Conservation (phyloP, 2,888 invertebrate genomes). For the Rhamphomyia laevipes region DNA sequence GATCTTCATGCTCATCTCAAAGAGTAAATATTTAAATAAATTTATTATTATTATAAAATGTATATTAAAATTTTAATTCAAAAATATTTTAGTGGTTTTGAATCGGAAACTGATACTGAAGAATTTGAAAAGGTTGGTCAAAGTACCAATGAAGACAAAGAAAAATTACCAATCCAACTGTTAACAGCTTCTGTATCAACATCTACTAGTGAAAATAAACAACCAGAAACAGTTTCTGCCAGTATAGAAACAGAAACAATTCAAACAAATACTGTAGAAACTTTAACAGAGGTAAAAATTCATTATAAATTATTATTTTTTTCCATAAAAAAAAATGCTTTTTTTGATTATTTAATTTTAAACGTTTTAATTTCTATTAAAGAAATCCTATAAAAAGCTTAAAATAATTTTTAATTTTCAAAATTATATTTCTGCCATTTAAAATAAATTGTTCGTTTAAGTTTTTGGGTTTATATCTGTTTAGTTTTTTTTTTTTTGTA, state of each 20-base stretch:
- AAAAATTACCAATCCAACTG: slow-evolving; percentile 37
- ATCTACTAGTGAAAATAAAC: slow-evolving; percentile 22
- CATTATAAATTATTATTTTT: not conserved
- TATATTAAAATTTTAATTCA: not conserved
- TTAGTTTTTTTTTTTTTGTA: too few relatives aligned
- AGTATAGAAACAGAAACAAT: slow-evolving; percentile 25
- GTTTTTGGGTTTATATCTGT: too few relatives aligned
- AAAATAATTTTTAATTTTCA: too few relatives aligned
- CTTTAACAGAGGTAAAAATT: slow-evolving; percentile 30
- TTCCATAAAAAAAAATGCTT: not conserved
- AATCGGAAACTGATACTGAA: slow-evolving; percentile 70
- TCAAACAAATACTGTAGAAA: slow-evolving; percentile 27
- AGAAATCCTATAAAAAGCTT: too few relatives aligned
- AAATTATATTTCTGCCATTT: too few relatives aligned
- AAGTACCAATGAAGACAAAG: slow-evolving; percentile 39
- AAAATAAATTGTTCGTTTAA: too few relatives aligned
- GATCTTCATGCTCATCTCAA: slow-evolving; percentile 40
- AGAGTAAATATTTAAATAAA: slow-evolving; percentile 31
- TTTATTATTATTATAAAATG: slow-evolving; percentile 3
- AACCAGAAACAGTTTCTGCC: slow-evolving; percentile 17
- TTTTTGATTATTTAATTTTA: too few relatives aligned
- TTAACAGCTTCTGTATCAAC: slow-evolving; percentile 28
- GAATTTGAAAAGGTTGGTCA: slow-evolving; percentile 71
- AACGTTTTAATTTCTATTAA: too few relatives aligned
- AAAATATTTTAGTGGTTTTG: slow-evolving; percentile 49